Percentiles rank a stretch among this genome's conserved stretches.
phyloP scores from a whole-genome alignment of 1,140 invertebrate genomes.

The Parasteatoda tepidariorum region DNA sequence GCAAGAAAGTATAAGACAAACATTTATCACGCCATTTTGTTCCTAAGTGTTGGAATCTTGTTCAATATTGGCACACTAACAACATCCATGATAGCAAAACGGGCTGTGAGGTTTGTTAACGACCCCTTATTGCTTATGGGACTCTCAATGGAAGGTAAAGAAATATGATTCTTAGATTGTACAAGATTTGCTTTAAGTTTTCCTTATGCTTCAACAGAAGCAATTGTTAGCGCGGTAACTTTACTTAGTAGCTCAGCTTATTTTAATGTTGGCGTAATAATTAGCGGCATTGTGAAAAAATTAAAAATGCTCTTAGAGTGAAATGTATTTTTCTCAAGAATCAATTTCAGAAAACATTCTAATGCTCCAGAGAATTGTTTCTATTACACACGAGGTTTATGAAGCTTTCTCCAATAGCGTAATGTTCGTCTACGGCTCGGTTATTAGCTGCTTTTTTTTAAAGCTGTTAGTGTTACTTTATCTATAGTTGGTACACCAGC shows the following conservation, averaged over 20 bases:
- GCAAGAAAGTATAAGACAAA: background rate
- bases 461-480: background rate
- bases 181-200: background rate
- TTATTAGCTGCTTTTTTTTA: constrained; percentile 20
- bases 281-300: background rate
- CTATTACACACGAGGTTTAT: background rate
- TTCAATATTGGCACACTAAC: background rate
- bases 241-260: constrained; percentile 4
- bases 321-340: background rate
- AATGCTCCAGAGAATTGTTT: background rate
- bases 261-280: background rate
- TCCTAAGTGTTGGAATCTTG: background rate
- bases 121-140: background rate
- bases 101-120: background rate
- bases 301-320: constrained; percentile 2
- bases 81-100: background rate
- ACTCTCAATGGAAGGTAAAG: background rate
- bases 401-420: background rate
- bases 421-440: constrained; percentile 5
- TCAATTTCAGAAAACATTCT: constrained; percentile 1
- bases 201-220: background rate
- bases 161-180: background rate
- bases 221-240: background rate
- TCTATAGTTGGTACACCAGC: background rate
- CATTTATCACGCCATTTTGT: background rate